A percentile compares a stretch with the other conserved stretches of the same genome.
Conservation (phyloP, 2,797 vertebrate species). For the Toxotes lorentzi region DNA sequence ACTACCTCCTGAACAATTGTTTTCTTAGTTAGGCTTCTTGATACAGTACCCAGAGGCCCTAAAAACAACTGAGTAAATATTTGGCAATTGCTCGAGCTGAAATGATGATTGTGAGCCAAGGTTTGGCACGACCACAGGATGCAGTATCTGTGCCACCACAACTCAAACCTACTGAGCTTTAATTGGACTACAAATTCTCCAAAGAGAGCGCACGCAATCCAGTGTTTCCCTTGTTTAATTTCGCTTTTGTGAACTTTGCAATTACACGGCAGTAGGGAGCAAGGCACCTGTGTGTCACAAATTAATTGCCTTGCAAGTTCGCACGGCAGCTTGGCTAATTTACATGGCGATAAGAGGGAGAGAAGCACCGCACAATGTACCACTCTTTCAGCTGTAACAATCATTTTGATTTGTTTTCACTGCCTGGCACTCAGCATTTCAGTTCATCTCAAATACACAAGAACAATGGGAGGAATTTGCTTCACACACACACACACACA, state of each 20-base stretch:
- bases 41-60: constrained; percentile 64
- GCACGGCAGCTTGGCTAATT: constrained; percentile 60
- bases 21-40: constrained; percentile 69
- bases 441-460: constrained; percentile 67
- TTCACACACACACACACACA: constrained; percentile 47
- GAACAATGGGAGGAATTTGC: constrained; percentile 75
- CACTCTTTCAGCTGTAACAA: constrained; percentile 73
- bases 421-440: constrained; percentile 65
- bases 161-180: constrained; percentile 60
- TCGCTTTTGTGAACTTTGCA: constrained; percentile 72
- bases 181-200: constrained; percentile 73
- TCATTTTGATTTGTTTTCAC: constrained; percentile 73
- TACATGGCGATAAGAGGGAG: constrained; percentile 50
- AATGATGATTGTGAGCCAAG: constrained; percentile 65
- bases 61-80: constrained; percentile 73
- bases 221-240: constrained; percentile 69
- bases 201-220: constrained; percentile 50
- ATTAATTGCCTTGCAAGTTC: constrained; percentile 75
- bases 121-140: constrained; percentile 56
- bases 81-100: constrained; percentile 67
- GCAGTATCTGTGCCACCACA: constrained; percentile 48
- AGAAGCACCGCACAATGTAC: constrained; percentile 42
- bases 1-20: constrained; percentile 68
- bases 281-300: constrained; percentile 60
- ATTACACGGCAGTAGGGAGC: constrained; percentile 52